Conservation (phyloP, 2,797 vertebrate species). For the Adelosebastes latens region DNA sequence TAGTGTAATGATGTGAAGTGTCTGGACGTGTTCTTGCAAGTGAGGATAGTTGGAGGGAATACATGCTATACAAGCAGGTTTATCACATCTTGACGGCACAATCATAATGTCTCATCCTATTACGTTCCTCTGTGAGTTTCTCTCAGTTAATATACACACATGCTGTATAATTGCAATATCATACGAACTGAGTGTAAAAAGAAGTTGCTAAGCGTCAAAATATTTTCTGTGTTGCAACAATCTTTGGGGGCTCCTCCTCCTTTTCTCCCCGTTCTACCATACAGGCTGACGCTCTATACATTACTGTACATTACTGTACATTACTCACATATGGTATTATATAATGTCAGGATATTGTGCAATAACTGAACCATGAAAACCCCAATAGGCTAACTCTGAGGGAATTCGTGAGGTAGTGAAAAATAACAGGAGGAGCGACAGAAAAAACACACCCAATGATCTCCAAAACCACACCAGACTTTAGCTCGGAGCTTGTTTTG, state of each 20-base stretch:
- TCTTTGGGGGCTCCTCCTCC: no score
- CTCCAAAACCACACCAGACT: conserved; percentile 42
- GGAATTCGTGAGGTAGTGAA: conserved; percentile 36
- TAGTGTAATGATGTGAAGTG: neutral
- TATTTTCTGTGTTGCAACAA: neutral
- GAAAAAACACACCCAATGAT: conserved; percentile 32
- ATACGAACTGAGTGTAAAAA: neutral
- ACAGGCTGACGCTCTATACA: neutral
- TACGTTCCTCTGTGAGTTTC: neutral
- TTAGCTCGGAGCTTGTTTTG: conserved; percentile 29
- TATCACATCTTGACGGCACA: neutral
- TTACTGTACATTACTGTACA: neutral
- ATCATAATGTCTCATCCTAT: neutral
- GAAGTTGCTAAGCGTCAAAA: neutral
- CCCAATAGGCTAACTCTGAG: conserved; percentile 5
- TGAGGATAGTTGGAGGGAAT: neutral
- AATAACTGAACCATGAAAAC: conserved; percentile 19
- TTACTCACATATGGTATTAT: conserved; percentile 6
- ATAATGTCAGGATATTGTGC: conserved; percentile 34
- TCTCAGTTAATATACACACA: neutral
- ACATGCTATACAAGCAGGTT: neutral
- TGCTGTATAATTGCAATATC: conserved; percentile 1
- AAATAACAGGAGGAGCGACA: conserved; percentile 9
- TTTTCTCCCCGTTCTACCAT: neutral
- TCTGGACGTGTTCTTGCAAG: neutral